Evolutionary conservation across 2,113 vertebrate genomes (phyloP), one percentile per base, ranked within the genome.

Genomic region (Oncorhynchus kisutch): DNA sequence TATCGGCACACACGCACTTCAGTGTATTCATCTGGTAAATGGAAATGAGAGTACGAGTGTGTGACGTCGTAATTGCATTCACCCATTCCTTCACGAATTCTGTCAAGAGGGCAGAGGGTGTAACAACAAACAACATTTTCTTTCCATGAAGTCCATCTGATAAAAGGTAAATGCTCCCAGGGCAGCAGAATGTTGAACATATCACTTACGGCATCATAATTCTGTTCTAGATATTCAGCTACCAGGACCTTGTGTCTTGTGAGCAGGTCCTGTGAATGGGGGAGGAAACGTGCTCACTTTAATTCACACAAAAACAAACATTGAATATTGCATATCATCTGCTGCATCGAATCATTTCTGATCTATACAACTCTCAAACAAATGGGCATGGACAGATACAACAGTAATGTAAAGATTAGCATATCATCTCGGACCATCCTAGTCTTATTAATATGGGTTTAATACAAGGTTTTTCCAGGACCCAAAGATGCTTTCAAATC

Each of bases 211-310:
- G 87, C 91, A 70, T 98, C 96, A 31, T 98, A 98, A 89, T 98
- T 96, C 87, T 96, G 94, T 85, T 97, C 96, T 83, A 98, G 94
- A 91, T 94, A 98, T 79, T 97, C 95, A 2, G 97, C 95, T 84
- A 97, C 96, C 74, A 96, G 91, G 67, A 94, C 94, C 92, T 99
- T 99, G 92, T 99, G 97, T 92, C 97, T 96, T 1, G 96, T 98
- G 81, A 99, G 91, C 72, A 99, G 94, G 86, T 99, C 97, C 97
- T 99, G 87, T 60, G 57, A 84, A 89, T 86, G 22, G 78, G 82
- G 78, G 62, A 59, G 18, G 60, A 45, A 12, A 45, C 2, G 9
- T 45, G 39, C 8, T 12, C 39, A 45, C 8, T 45, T 45, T 45
- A 45, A 45, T 45, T 45, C 39, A 12, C 39, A 45, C 39, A 65